A percentile compares a stretch with the other conserved stretches of the same genome.
phyloP scores from a whole-genome alignment of 2,797 vertebrate genomes.

The Microctenopoma lineatum region DNA sequence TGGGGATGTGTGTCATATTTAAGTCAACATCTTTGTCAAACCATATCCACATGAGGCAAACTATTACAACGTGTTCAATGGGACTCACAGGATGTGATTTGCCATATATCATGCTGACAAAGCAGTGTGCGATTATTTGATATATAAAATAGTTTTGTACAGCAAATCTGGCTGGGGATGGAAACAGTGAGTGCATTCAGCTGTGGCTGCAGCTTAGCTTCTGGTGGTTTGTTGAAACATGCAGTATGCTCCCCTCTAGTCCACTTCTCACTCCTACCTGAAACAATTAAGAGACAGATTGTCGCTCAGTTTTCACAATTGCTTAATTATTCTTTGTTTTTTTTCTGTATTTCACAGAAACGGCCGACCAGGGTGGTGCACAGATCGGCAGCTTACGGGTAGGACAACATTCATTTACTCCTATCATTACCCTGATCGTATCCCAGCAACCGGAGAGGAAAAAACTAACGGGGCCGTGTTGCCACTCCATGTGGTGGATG shows the following conservation, averaged over 20 bases:
- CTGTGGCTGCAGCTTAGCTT: not conserved
- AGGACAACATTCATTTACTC: not conserved
- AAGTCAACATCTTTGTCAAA: conserved; percentile 53
- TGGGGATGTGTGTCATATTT: conserved; percentile 46
- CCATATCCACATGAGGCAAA: conserved; percentile 7
- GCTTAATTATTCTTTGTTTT: conserved; percentile 14
- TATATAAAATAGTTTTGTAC: conserved; percentile 2
- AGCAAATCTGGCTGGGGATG: conserved; percentile 9
- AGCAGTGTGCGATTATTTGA: conserved; percentile 5
- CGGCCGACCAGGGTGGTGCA: conserved; percentile 3
- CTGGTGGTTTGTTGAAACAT: not conserved
- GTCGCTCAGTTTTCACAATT: not conserved
- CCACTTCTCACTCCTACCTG: not conserved
- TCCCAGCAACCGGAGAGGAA: not conserved
- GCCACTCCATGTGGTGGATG: conserved; percentile 1
- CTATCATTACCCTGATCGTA: not conserved
- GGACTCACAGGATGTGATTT: conserved; percentile 1
- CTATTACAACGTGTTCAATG: conserved; percentile 7
- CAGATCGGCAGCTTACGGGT: conserved; percentile 21
- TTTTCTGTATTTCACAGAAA: conserved; percentile 4
- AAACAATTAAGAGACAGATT: not conserved
- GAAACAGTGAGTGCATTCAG: not conserved
- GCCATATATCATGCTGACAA: conserved; percentile 4
- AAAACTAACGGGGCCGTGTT: conserved; percentile 11
- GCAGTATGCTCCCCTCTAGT: not conserved